Conservation (phyloP, 1,140 invertebrate species). For the Dufourea novaeangliae region DNA sequence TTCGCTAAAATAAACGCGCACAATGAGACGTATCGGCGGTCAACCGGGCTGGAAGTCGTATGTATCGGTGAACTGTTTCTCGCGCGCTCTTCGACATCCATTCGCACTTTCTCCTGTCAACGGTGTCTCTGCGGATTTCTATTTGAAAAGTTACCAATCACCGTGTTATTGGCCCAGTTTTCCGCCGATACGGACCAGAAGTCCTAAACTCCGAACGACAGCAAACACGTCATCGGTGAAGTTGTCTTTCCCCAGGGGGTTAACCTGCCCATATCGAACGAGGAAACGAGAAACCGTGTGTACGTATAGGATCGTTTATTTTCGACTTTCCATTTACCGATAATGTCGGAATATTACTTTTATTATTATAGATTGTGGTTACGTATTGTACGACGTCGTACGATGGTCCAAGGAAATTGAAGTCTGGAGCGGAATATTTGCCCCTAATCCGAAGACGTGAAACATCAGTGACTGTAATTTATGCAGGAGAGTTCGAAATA, state of each 20-base stretch:
- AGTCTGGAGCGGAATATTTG: neutral
- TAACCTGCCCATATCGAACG: conserved; percentile 34
- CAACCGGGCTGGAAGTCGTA: neutral
- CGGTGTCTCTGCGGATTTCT: conserved; percentile 36
- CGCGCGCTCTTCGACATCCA: conserved; percentile 18
- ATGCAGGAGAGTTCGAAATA: neutral
- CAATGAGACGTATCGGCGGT: neutral
- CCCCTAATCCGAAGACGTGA: neutral
- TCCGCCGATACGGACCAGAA: conserved; percentile 14
- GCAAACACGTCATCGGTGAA: conserved; percentile 45
- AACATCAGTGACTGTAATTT: neutral
- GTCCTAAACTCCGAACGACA: conserved; percentile 36
- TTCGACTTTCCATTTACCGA: neutral
- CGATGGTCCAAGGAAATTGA: neutral
- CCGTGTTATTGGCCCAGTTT: conserved; percentile 58
- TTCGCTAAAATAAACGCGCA: neutral
- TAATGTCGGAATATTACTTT: neutral
- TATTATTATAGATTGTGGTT: neutral
- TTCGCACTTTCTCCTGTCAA: neutral
- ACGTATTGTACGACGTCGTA: neutral
- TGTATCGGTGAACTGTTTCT: conserved; percentile 14
- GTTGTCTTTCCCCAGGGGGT: conserved; percentile 39
- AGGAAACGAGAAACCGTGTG: conserved; percentile 42
- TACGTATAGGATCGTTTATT: neutral
- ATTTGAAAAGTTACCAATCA: conserved; percentile 62